Evolutionary conservation across 2,113 vertebrate species (phyloP), one percentile per base, ranked within the genome.

Genomic region (Addax nasomaculatus): DNA sequence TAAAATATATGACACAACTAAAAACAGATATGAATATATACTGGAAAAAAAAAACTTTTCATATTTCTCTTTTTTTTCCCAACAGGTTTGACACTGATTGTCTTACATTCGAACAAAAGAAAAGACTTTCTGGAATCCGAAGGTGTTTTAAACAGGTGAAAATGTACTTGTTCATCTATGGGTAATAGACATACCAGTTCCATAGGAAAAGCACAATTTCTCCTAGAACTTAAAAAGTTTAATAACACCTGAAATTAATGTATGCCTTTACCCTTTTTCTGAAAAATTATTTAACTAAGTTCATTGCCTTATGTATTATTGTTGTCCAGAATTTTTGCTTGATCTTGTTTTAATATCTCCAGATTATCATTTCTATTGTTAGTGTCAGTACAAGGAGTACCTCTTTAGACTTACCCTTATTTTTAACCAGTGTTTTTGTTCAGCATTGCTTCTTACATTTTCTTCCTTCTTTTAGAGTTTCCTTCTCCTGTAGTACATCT

Each of bases 81-180:
- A 95, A 91, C 97, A 99, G 99, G 98, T 96, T 98, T 99, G 95
- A 98, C 97, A 96, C 29, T 96, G 86, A 87, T 91, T 10, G 87
- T 97, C 97, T 98, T 98, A 89, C 97, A 90, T 97, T 96, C 96
- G 51, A 97, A 98, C 27, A 96, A 95, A 96, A 98, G 97, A 96
- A 98, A 97, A 97, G 91, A 57, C 19, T 51, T 94, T 95, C 95
- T 99, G 96, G 64, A 93, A 36, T 97, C 70, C 25, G 97, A 96
- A 96, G 83, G 85, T 95, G 73, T 98, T 81, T 94, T 98, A 96
- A 98, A 95, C 87, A 98, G 96, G 99, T 98, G 97, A 98, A 88
- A 78, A 33, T 89, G 1, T 89, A 43, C 96, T 92, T 95, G 25
- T 95, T 97, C 19, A 94, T 79, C 36, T 64, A 1, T 93, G 19